Evolutionary conservation across 2,113 vertebrate genomes (phyloP), one percentile per base, ranked within the genome.

Genomic region (Pyrgilauda ruficollis): DNA sequence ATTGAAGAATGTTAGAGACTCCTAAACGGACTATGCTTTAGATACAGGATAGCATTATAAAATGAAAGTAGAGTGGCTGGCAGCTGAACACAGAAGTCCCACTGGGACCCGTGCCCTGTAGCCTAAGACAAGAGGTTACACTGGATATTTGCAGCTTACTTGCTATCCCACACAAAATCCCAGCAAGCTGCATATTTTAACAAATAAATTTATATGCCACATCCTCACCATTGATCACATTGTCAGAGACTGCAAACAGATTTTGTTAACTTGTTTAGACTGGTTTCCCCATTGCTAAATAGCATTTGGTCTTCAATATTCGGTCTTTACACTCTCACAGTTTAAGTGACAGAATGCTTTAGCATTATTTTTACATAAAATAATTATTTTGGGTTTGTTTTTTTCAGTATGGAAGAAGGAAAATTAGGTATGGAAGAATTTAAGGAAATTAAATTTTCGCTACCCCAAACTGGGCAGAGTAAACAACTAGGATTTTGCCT

Each of bases 361-460:
- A 41, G 30, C 30, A 7, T 43, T 37, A 44, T 28, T 69, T 77
- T 52, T 39, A 16, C 22, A 53, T 23, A 0, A 37, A 86, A 66
- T 37, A 37, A 21, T 55, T 76, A 55, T n/a, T 88, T 50, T 19
- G 9, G 4, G 2, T 24, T 53, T 53, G 7, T 47, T 9, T 13
- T 46, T 82, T 70, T 88, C 39, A 33, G 21, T 67, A 52, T 44
- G 21, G 35, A 87, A 55, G 33, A 67, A 70, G 24, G 27, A 92
- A 92, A 94, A 75, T 39, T 31, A 17, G 12, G 33, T 27, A 68
- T 3, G 5, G 47, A 93, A 87, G 56, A 90, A 68, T 78, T 84
- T 75, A 70, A 93, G 47, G 31, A 92, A 92, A 95, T 87, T 63
- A 75, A 89, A 78, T 87, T 95, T 90, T 87, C 23, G 72, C 75